Conservation (phyloP, 2,797 vertebrate genomes). For the Craterocephalus amniculus region DNA sequence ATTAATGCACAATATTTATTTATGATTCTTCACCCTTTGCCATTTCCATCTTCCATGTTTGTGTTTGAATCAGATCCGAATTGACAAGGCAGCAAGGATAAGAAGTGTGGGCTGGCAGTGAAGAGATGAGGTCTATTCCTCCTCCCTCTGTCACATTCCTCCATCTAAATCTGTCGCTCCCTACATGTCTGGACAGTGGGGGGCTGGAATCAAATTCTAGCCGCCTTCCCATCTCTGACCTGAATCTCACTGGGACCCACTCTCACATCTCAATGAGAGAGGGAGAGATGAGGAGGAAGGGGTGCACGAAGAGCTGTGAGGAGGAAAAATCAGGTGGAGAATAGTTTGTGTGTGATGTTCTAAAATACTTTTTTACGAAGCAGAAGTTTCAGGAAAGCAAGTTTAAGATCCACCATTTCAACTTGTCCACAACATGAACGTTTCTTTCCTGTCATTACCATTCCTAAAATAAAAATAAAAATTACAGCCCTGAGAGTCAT, state of each 20-base stretch:
- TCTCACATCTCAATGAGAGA: slow-evolving; percentile 53
- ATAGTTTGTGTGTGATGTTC: too few relatives aligned
- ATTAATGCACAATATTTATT: slow-evolving; percentile 49
- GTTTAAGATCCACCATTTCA: too few relatives aligned
- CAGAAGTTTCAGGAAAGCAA: too few relatives aligned
- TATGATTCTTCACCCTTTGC: slow-evolving; percentile 26
- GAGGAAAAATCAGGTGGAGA: slow-evolving; percentile 1
- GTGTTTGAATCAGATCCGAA: slow-evolving; percentile 50
- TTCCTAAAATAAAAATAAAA: too few relatives aligned
- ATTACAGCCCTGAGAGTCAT: too few relatives aligned
- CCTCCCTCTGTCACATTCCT: slow-evolving; percentile 41
- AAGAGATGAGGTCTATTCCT: slow-evolving; percentile 48
- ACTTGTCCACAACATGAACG: too few relatives aligned
- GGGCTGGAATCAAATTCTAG: slow-evolving; percentile 78
- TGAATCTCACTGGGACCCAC: slow-evolving; percentile 71
- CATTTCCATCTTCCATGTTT: slow-evolving; percentile 48
- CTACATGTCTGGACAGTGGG: slow-evolving; percentile 75
- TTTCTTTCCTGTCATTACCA: too few relatives aligned
- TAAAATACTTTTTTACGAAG: too few relatives aligned
- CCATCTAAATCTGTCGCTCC: slow-evolving; percentile 71
- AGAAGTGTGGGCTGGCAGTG: slow-evolving; percentile 29
- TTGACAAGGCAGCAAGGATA: slow-evolving; percentile 41
- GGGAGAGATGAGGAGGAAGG: slow-evolving; percentile 14
- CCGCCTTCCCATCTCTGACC: slow-evolving; percentile 76
- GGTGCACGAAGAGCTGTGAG: slow-evolving; percentile 36